Evolutionary conservation across 2,888 invertebrate species (phyloP).

Genomic region (Volucella inflata): DNA sequence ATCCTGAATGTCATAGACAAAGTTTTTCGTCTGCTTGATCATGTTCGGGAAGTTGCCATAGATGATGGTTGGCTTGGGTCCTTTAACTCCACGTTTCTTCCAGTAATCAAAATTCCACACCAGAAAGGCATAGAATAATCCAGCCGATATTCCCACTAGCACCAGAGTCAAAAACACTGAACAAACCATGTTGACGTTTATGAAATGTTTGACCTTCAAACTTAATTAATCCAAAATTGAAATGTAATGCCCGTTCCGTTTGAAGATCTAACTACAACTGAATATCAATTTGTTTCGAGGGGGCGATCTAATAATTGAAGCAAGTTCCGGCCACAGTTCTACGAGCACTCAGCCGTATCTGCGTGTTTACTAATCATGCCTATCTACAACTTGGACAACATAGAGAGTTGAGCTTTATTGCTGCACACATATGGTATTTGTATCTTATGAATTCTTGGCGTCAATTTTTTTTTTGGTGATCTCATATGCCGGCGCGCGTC

Average conservation of each 20-base stretch:
- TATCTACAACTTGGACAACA: too few relatives aligned
- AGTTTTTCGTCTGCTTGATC: constrained; percentile 78
- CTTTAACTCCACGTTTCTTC: constrained; percentile 81
- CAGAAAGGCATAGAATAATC: constrained; percentile 78
- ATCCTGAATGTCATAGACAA: constrained; percentile 80
- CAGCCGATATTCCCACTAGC: constrained; percentile 24
- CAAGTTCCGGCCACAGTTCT: too few relatives aligned
- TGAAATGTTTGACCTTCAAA: too few relatives aligned
- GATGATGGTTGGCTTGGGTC: constrained; percentile 80
- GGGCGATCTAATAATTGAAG: not conserved
- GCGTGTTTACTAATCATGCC: too few relatives aligned
- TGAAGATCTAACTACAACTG: not conserved
- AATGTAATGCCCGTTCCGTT: not conserved
- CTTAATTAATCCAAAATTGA: not conserved
- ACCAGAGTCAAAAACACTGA: constrained; percentile 11
- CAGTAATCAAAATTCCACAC: constrained; percentile 82
- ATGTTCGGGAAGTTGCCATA: constrained; percentile 81
- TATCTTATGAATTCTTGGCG: too few relatives aligned
- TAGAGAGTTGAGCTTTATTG: too few relatives aligned
- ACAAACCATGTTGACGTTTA: too few relatives aligned
- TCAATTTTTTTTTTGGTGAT: too few relatives aligned
- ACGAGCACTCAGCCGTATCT: too few relatives aligned
- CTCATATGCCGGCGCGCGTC: too few relatives aligned
- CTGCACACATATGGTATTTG: too few relatives aligned
- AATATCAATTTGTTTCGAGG: not conserved